Evolutionary conservation across 2,113 vertebrate genomes (phyloP).

Genomic region (Psilopogon haemacephalus): DNA sequence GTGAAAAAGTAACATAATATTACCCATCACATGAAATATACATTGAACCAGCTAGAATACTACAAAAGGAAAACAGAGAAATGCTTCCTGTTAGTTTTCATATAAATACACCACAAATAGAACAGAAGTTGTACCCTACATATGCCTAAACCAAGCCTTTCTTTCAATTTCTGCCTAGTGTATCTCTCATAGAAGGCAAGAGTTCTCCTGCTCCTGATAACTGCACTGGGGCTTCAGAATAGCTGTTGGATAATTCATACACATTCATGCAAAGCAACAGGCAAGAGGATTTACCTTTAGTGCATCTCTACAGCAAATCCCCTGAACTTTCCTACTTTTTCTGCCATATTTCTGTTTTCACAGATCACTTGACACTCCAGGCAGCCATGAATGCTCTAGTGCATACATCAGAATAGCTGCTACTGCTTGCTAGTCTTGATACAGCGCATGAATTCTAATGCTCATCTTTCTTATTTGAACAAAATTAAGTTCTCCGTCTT

Average conservation of each 20-base stretch:
- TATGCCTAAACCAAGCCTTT: not conserved
- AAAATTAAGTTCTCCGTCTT: conserved; percentile 73
- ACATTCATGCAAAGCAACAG: not conserved
- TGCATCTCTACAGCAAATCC: not conserved
- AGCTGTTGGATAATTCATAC: too few relatives aligned
- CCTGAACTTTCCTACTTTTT: not conserved
- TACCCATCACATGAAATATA: not conserved
- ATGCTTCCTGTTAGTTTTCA: not conserved
- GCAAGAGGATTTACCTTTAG: conserved; percentile 4
- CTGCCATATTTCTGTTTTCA: conserved; percentile 47
- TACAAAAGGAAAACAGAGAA: not conserved
- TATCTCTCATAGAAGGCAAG: not conserved
- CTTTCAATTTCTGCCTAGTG: not conserved
- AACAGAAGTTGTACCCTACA: not conserved
- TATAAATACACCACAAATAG: not conserved
- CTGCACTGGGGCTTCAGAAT: not conserved
- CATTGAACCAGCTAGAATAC: not conserved
- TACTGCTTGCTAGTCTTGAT: conserved; percentile 29
- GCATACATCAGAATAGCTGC: conserved; percentile 62
- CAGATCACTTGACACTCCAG: conserved; percentile 56
- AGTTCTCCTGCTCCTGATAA: not conserved
- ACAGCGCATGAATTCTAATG: conserved; percentile 68
- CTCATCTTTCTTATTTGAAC: conserved; percentile 67
- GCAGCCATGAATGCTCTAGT: conserved; percentile 58
- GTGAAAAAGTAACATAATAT: not conserved